Base-by-base conservation (phyloP, 2,888 invertebrate species). In the Limnephilus auricula region DNA sequence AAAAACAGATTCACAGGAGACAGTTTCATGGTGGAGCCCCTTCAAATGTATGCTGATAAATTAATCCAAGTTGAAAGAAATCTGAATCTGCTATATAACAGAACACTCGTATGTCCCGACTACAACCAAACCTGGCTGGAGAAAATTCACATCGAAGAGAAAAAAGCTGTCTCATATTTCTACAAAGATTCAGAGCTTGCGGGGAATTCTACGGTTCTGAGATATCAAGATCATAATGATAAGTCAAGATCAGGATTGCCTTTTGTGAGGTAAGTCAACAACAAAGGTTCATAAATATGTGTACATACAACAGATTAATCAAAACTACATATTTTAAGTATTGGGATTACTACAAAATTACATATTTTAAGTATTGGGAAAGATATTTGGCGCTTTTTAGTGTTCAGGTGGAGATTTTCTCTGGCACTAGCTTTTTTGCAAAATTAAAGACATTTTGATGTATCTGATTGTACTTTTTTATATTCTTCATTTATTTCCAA, bases 231-330 rank as follows among this genome's bases (percentile, higher is more conserved):
- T 93, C 94, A 95, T 92, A 94, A 95, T 25, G 95, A 96, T 89
- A 96, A 96, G 93, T 96, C 96, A 92, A 95, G 95, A 94, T 95
- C 96, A 93, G 96, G 96, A 88, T 95, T 96, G 93, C 96, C 97
- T 37, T 94, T 95, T 93, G 94, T 97, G 0, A 96, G 96, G 96
- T 97, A 94, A 94, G 94, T 50, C n/a, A 32, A 85, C 34, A 82
- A 34, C 65, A 65, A 25, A 65, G 25, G 65, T n/a, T 65, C 9
- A 65, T 25, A 65, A 65, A 65, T 65, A 65, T 45, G n/a, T n/a
- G n/a, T n/a, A 15, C 13, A 3, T 45, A 12, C 40, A 3, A 13
- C 45, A 45, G 45, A 45, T 45, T 15, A 45, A 45, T 45, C 45
- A 45, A 15, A 9, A 45, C 15, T 45, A 13, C 45, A 13, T 45